Evolutionary conservation across 1,140 invertebrate genomes (phyloP), one percentile per base, ranked within the genome.

Genomic region (Ganaspis sp.): DNA sequence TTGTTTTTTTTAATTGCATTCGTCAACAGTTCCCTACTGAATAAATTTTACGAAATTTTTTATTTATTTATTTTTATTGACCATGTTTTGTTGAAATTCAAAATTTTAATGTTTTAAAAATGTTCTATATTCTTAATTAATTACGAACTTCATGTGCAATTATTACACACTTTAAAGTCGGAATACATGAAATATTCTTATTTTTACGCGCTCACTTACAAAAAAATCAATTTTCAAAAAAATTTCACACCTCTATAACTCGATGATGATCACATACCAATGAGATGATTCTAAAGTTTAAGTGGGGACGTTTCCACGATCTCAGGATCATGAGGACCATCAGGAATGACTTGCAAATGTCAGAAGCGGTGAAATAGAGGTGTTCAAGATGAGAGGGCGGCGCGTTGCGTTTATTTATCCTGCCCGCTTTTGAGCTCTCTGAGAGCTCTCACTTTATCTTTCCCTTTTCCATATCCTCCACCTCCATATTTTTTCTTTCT

Each of bases 321-420:
- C 58, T 64, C 58, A 29, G 58, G 58, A 64, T 64, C 23, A 64
- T 72, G 76, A 53, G 77, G 76, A 83, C 75, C 74, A 78, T 74
- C 73, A 73, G 82, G 73, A 72, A 86, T 88, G 87, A 88, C 87
- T 88, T 87, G 87, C 86, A 83, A 72, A 81, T 76, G 76, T 79
- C 70, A 74, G 77, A 70, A 82, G 84, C 87, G 85, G 85, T 80
- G 85, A 87, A 87, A 89, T 88, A 89, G 89, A 89, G 87, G 87
- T 86, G 87, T 88, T 81, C 83, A 80, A 90, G 87, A 90, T 90
- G 89, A 90, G 87, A 89, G 87, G 87, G 87, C 88, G 85, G 87
- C 85, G 81, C 82, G 86, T 87, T 85, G 87, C 87, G 87, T 89
- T 89, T 89, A 90, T 90, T 89, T 90, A 90, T 89, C 88, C 88